Percentiles rank a stretch among this genome's conserved stretches.
These are phyloP conservation scores for Tetramorium parvispinum DNA, from an alignment of 1,140 invertebrate species.

Conservation along the genomic window DNA sequence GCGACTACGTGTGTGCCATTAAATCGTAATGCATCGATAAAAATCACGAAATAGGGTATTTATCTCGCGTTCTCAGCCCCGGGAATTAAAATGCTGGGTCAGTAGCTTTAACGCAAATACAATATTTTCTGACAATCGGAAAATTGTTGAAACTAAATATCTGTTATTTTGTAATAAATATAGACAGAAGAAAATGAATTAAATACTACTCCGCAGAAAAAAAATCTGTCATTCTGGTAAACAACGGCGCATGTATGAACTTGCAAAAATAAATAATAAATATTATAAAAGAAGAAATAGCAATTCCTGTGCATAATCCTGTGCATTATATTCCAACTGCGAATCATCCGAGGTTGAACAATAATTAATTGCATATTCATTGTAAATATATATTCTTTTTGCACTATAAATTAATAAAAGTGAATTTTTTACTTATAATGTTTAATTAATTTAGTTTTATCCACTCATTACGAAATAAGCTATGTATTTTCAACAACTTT, in stretches of 20 bases:
- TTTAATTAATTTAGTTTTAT: not conserved
- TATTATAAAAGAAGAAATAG: not conserved
- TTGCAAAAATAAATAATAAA: conserved; percentile 1
- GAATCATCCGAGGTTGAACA: not conserved
- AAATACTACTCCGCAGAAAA: not conserved
- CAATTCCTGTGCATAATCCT: not conserved
- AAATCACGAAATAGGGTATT: conserved; percentile 8
- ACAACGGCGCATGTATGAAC: not conserved
- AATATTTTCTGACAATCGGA: not conserved
- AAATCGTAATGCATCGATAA: conserved; percentile 17
- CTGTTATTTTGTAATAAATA: not conserved
- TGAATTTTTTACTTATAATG: not conserved
- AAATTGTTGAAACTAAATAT: not conserved
- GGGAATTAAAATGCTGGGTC: not conserved
- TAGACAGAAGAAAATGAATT: not conserved
- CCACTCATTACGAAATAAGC: not conserved
- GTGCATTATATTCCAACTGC: not conserved
- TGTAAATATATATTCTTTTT: not conserved
- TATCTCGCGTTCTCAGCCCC: not conserved
- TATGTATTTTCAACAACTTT: not conserved
- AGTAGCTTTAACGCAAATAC: not conserved
- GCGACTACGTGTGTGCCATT: conserved; percentile 5
- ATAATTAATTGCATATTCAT: no score
- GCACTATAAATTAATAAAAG: not conserved
- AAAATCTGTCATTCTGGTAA: not conserved